phyloP scores from a whole-genome alignment of 1,140 invertebrate genomes.

The Tigriopus japonicus region DNA sequence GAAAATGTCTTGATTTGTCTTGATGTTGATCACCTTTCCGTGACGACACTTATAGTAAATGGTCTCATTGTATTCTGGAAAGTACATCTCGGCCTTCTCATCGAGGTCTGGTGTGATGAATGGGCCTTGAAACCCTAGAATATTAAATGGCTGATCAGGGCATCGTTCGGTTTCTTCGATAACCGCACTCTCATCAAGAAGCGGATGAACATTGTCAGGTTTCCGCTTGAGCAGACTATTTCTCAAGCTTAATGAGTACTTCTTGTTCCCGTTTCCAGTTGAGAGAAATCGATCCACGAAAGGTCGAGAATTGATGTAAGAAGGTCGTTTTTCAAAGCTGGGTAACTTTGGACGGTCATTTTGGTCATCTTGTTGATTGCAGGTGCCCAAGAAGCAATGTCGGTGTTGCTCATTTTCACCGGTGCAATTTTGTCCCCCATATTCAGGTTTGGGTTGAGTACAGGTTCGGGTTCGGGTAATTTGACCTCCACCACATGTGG shows the following conservation, averaged over 20 bases:
- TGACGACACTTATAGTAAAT: background rate
- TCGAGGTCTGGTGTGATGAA: background rate
- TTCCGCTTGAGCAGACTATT: background rate
- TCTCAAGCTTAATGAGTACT: background rate
- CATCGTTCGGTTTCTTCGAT: background rate
- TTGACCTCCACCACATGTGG: slow-evolving; percentile 39
- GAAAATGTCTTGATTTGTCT: background rate
- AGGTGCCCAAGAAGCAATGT: slow-evolving; percentile 24
- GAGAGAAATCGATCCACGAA: background rate
- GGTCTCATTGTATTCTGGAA: background rate
- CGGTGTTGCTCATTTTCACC: slow-evolving; percentile 26
- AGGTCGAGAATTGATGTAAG: background rate
- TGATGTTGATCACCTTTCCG: background rate
- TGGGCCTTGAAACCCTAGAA: background rate
- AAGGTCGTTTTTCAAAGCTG: background rate
- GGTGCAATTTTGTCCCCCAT: slow-evolving; percentile 23
- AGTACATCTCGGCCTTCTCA: background rate
- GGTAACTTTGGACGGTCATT: background rate
- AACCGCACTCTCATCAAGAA: background rate
- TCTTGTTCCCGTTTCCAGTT: background rate
- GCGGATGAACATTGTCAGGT: background rate
- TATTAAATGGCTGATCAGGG: background rate
- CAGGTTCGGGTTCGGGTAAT: slow-evolving; percentile 23
- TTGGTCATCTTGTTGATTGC: background rate
- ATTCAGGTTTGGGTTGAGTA: slow-evolving; percentile 23